A percentile compares a stretch with the other conserved stretches of the same genome.
phyloP scores from a whole-genome alignment of 2,113 vertebrate genomes.

The Chaetorhynchus papuensis region DNA sequence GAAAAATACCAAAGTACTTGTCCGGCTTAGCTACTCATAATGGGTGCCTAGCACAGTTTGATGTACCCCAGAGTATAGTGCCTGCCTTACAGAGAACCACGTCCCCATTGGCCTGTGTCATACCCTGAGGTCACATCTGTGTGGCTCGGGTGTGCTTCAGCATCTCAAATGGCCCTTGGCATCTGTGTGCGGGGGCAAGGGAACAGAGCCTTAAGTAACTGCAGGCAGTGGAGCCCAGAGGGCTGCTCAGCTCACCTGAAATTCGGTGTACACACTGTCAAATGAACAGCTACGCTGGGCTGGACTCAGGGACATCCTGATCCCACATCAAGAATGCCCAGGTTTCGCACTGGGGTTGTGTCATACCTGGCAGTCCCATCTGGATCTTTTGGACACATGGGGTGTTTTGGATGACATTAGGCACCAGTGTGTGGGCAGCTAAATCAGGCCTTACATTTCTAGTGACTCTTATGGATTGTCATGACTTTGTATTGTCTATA shows the following conservation, averaged over 20 bases:
- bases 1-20: neutral
- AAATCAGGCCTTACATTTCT: neutral
- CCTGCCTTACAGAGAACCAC: neutral
- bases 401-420: neutral
- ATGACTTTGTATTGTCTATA: neutral
- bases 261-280: neutral
- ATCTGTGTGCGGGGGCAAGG: neutral
- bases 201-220: neutral
- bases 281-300: neutral
- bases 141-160: neutral
- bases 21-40: neutral
- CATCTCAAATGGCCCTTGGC: neutral
- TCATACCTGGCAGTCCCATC: neutral
- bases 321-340: neutral
- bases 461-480: neutral
- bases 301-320: neutral
- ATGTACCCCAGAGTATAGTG: neutral
- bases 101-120: neutral
- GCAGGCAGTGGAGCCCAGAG: neutral
- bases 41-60: neutral
- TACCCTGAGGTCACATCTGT: neutral
- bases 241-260: neutral
- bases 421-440: neutral
- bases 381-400: neutral
- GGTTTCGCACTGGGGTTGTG: neutral